These are phyloP conservation scores for Burhinus oedicnemus DNA, from an alignment of 2,113 vertebrate species.

Conservation along the genomic window DNA sequence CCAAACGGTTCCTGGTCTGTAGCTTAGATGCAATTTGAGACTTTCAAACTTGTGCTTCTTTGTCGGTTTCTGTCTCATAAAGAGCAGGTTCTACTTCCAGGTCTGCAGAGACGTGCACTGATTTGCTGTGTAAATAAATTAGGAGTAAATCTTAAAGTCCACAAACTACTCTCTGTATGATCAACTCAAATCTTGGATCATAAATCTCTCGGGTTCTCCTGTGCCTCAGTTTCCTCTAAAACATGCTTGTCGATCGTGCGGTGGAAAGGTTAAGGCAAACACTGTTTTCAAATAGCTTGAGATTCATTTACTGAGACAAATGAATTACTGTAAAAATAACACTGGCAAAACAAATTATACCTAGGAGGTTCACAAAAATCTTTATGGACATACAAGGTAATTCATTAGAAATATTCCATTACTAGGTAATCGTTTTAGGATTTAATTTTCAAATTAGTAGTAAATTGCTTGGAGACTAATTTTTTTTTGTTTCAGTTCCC, in stretches of 20 bases:
- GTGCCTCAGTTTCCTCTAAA: neutral
- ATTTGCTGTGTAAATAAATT: neutral
- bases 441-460: neutral
- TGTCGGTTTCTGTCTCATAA: neutral
- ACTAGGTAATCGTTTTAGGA: neutral
- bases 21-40: neutral
- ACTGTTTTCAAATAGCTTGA: neutral
- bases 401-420: neutral
- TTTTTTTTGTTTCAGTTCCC: neutral
- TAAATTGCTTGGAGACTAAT: neutral
- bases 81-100: neutral
- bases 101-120: neutral
- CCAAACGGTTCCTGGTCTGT: neutral
- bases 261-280: neutral
- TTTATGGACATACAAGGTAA: neutral
- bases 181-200: neutral
- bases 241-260: accelerated
- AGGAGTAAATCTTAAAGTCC: neutral
- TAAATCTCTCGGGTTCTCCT: neutral
- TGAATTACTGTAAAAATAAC: neutral
- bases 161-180: neutral
- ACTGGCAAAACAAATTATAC: neutral
- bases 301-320: neutral
- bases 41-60: neutral
- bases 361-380: neutral